Conservation (phyloP, 2,888 invertebrate species). For the Drosophila rellima region DNA sequence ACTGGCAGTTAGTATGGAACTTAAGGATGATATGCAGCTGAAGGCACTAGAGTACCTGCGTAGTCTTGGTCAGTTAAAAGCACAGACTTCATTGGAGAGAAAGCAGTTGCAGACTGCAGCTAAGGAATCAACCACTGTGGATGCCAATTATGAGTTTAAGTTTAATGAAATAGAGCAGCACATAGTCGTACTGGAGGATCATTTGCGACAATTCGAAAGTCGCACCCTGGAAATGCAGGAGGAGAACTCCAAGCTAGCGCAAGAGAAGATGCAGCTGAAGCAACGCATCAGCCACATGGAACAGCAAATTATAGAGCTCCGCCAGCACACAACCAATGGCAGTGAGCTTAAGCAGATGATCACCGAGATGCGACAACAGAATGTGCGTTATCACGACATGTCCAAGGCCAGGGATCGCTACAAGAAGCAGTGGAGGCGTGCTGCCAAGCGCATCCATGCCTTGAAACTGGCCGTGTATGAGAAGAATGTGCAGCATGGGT, state of each 20-base stretch:
- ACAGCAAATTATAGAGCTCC: slow-evolving; percentile 53
- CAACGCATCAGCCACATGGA: slow-evolving; percentile 71
- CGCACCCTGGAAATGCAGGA: slow-evolving; percentile 86
- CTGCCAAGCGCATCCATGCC: slow-evolving; percentile 89
- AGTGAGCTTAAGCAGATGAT: slow-evolving; percentile 89
- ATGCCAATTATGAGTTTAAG: slow-evolving; percentile 53
- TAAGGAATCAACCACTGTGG: slow-evolving; percentile 3
- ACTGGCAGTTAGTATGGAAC: slow-evolving; percentile 91
- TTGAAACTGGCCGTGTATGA: slow-evolving; percentile 85
- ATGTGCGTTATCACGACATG: slow-evolving; percentile 88
- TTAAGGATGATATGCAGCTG: slow-evolving; percentile 87
- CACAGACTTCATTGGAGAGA: not conserved
- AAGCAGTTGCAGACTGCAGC: slow-evolving; percentile 9
- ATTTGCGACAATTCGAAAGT: slow-evolving; percentile 59
- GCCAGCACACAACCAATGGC: slow-evolving; percentile 64
- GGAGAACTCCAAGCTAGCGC: slow-evolving; percentile 85
- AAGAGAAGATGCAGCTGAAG: slow-evolving; percentile 83
- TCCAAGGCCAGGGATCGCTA: slow-evolving; percentile 90
- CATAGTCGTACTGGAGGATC: slow-evolving; percentile 57
- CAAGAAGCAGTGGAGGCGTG: slow-evolving; percentile 91
- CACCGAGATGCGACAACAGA: slow-evolving; percentile 87
- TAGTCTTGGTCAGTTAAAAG: slow-evolving; percentile 8
- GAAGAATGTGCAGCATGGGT: slow-evolving; percentile 30
- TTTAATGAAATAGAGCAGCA: slow-evolving; percentile 67
- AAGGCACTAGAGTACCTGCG: slow-evolving; percentile 85